A percentile compares a stretch with the other conserved stretches of the same genome.
Conservation (phyloP, 1,140 invertebrate genomes). For the Physella acuta region DNA sequence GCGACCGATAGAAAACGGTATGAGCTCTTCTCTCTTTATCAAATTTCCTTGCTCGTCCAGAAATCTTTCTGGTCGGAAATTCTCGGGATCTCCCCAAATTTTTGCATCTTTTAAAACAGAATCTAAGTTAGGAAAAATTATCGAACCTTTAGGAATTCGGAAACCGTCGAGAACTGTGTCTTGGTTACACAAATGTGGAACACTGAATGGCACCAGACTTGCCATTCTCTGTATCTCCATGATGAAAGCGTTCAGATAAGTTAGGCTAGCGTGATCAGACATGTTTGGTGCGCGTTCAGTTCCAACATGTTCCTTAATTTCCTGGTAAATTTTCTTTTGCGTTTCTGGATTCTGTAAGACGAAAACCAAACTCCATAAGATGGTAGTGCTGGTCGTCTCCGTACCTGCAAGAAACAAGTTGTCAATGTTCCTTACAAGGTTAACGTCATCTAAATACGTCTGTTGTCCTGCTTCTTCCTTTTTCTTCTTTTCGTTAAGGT, state of each 20-base stretch:
- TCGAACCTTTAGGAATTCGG: conserved; percentile 41
- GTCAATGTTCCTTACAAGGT: conserved; percentile 20
- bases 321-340: conserved; percentile 61
- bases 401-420: conserved; percentile 87
- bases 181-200: conserved; percentile 42
- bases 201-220: conserved; percentile 42
- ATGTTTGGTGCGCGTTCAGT: conserved; percentile 10
- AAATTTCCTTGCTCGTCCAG: no score
- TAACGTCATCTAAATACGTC: neutral
- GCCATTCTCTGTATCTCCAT: conserved; percentile 31
- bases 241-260: conserved; percentile 35
- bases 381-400: conserved; percentile 81
- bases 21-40: no score
- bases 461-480: neutral
- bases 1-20: no score
- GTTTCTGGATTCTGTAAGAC: conserved; percentile 74
- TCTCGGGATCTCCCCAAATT: conserved; percentile 70
- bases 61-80: conserved; percentile 70
- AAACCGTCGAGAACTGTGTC: conserved; percentile 45
- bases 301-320: conserved; percentile 68
- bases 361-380: conserved; percentile 83
- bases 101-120: conserved; percentile 45
- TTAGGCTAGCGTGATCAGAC: conserved; percentile 26
- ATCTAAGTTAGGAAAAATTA: conserved; percentile 44
- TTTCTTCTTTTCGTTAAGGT: conserved; percentile 2